These are phyloP conservation scores for Rotaria macrura DNA, from an alignment of 2,888 invertebrate genomes.

Conservation along the genomic window DNA sequence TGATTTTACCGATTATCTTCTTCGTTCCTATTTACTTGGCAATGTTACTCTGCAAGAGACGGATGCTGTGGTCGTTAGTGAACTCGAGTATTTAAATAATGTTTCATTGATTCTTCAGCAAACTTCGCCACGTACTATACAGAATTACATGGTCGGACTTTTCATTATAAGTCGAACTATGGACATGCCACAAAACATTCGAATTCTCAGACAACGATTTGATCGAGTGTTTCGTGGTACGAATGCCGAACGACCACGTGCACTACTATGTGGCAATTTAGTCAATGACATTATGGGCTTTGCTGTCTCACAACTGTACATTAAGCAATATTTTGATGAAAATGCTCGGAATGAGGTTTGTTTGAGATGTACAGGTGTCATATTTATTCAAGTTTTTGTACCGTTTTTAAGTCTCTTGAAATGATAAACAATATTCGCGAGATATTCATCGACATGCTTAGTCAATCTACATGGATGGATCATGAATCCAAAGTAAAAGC, in stretches of 20 bases:
- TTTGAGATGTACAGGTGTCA: neutral
- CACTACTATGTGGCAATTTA: conserved; percentile 80
- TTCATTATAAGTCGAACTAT: conserved; percentile 65
- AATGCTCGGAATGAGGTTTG: conserved; percentile 65
- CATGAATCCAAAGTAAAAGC: conserved; percentile 58
- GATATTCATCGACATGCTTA: conserved; percentile 72
- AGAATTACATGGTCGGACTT: conserved; percentile 68
- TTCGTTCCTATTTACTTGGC: neutral
- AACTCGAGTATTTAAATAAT: neutral
- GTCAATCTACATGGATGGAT: conserved; percentile 86
- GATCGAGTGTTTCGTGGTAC: conserved; percentile 48
- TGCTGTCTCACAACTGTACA: conserved; percentile 82
- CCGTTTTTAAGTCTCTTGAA: conserved; percentile 56
- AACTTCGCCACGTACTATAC: neutral
- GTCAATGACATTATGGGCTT: conserved; percentile 77
- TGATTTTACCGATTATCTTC: neutral
- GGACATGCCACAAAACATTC: conserved; percentile 73
- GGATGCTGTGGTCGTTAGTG: neutral
- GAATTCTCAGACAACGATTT: conserved; percentile 71
- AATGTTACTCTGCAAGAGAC: neutral
- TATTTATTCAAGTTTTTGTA: no score
- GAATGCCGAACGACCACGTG: conserved; percentile 62
- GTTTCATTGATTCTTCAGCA: neutral
- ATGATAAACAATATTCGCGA: conserved; percentile 76
- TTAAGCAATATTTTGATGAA: conserved; percentile 73